Conservation (phyloP, 23 tunicate species). For the Corella eumyota region DNA sequence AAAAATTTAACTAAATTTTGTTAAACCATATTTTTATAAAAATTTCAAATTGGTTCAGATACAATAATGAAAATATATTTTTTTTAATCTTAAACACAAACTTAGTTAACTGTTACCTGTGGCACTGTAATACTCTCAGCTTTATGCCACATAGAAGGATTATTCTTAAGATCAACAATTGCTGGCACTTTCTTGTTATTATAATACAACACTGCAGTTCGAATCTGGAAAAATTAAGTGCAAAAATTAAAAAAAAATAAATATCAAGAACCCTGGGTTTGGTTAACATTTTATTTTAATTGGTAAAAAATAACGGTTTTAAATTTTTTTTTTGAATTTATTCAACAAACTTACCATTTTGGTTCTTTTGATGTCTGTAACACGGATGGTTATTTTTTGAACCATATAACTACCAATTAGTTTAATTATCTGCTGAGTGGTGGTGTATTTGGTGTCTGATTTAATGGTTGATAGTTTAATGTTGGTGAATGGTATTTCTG, state of each 20-base stretch:
- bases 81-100: conserved; percentile 1
- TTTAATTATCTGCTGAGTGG: conserved; percentile 78
- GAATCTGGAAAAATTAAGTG: conserved; percentile 23
- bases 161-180: conserved; percentile 85
- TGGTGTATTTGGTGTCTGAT: conserved; percentile 74
- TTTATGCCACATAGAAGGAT: conserved; percentile 84
- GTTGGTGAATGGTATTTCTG: conserved; percentile 45
- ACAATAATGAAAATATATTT: background rate
- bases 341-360: conserved; percentile 77
- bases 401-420: conserved; percentile 66
- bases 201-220: conserved; percentile 76
- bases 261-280: background rate
- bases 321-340: no score
- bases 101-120: conserved; percentile 16
- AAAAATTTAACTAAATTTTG: no score
- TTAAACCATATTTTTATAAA: no score
- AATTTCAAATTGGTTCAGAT: no score
- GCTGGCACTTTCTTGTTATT: conserved; percentile 91
- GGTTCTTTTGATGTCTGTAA: conserved; percentile 75
- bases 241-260: background rate
- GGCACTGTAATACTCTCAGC: conserved; percentile 73
- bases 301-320: conserved; percentile 1
- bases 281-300: background rate
- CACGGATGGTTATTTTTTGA: conserved; percentile 65
- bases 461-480: conserved; percentile 61